Conservation (phyloP, 2,888 invertebrate genomes). For the Tinea trinotella region DNA sequence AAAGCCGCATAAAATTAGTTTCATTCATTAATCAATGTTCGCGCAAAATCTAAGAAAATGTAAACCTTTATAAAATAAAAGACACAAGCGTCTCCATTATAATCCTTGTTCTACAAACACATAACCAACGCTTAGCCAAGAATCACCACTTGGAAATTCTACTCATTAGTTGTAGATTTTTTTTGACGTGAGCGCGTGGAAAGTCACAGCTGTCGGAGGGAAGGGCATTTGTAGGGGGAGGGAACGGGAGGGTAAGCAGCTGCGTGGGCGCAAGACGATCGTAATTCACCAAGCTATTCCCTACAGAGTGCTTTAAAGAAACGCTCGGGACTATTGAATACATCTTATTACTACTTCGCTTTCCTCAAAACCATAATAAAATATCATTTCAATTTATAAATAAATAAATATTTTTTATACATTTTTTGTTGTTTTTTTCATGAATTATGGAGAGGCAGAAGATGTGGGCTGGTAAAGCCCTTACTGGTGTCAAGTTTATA, state of each 20-base stretch:
- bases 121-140: conserved; percentile 21
- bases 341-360: neutral
- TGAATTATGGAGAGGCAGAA: too few species aligned
- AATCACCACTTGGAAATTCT: conserved; percentile 21
- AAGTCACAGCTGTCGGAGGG: conserved; percentile 19
- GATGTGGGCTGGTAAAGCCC: too few species aligned
- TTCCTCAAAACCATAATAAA: too few species aligned
- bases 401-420: too few species aligned
- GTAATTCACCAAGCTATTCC: conserved; percentile 13
- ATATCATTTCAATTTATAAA: too few species aligned
- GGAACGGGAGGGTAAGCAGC: conserved; percentile 14
- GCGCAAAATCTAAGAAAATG: too few species aligned
- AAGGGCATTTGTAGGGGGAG: neutral
- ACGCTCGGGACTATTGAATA: neutral
- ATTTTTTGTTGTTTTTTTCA: too few species aligned
- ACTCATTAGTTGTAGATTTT: conserved; percentile 22
- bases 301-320: conserved; percentile 8
- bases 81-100: conserved; percentile 14
- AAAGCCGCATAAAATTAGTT: too few species aligned
- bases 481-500: too few species aligned
- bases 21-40: too few species aligned
- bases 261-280: conserved; percentile 11
- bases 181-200: conserved; percentile 21
- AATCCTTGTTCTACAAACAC: neutral
- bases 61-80: too few species aligned